Base-by-base conservation (phyloP, 2,888 invertebrate genomes). In the Agapostemon virescens region DNA sequence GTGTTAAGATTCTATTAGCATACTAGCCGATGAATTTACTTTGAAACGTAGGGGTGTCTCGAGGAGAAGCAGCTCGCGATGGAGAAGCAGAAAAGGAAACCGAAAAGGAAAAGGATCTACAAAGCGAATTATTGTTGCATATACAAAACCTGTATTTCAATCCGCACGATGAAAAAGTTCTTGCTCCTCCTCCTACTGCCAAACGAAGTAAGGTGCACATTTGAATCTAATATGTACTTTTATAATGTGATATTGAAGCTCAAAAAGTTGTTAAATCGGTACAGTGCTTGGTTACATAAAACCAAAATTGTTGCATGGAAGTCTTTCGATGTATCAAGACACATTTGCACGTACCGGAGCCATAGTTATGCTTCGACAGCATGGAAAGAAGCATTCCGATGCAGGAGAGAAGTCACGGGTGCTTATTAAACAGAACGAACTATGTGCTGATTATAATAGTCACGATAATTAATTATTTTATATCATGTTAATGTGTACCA, bases 201-300 rank as follows among this genome's bases (percentile, higher is more conserved):
- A 88, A 88, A 77, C 84, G 90, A 89, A 77, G 91, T 90, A 83
- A 73, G 36, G 68, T 81, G 68, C 26, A 69, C 17, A 23, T 17
- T 4, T n/a, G 17, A 11, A 58, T 58, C 15, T 15, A 55, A 26
- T 55, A 55, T 15, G 15, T 26, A 26, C 26, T 26, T 26, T 1
- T 26, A 15, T 26, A 55, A 15, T 23, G 23, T 55, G 11, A 55
- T 23, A 23, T 55, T 26, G 11, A 55, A 4, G 13, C 4, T 17
- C 30, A 20, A 33, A 33, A 17, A 6, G 17, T 26, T 17, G 6
- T 66, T 38, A 69, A 42, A 69, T 67, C 9, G 68, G 72, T 69
- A 7, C 74, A 91, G 91, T 91, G 15, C 80, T 88, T 40, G 90
- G 90, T 20, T 91, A 90, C 64, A 81, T 87, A 38, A 88, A 78